These are phyloP conservation scores for Acleris literana DNA, from an alignment of 2,888 invertebrate genomes.

Conservation along the genomic window DNA sequence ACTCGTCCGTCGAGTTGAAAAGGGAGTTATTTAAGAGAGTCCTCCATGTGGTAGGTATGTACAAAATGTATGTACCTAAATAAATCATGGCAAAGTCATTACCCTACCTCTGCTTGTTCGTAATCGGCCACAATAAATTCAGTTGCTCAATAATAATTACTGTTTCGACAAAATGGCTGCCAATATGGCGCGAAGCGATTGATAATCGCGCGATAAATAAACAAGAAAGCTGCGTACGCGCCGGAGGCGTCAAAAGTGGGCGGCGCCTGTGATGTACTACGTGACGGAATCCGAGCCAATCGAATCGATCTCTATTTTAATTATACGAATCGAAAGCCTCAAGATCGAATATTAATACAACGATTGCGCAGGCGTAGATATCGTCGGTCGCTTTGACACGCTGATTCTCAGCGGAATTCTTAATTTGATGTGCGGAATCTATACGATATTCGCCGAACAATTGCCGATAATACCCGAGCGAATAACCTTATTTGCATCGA, in stretches of 20 bases:
- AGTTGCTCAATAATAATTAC: slow-evolving; percentile 49
- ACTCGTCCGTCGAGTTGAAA: too few relatives aligned
- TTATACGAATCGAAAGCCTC: slow-evolving; percentile 79
- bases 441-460: slow-evolving; percentile 69
- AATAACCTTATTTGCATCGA: slow-evolving; percentile 22
- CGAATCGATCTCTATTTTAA: slow-evolving; percentile 80
- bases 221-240: slow-evolving; percentile 71
- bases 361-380: slow-evolving; percentile 74
- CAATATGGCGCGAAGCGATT: slow-evolving; percentile 55
- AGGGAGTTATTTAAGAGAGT: background rate
- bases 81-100: background rate
- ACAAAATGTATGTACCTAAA: background rate
- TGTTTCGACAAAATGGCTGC: slow-evolving; percentile 56
- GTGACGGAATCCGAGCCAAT: slow-evolving; percentile 80
- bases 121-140: slow-evolving; percentile 42
- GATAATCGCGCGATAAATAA: slow-evolving; percentile 60
- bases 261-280: slow-evolving; percentile 77
- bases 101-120: slow-evolving; percentile 1
- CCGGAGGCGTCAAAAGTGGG: slow-evolving; percentile 82
- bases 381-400: slow-evolving; percentile 61
- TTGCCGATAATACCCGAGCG: slow-evolving; percentile 40
- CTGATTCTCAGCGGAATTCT: slow-evolving; percentile 65
- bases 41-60: background rate
- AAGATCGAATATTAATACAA: slow-evolving; percentile 82
- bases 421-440: too few relatives aligned